Evolutionary conservation across 1,140 invertebrate species (phyloP).

Genomic region (Sitophilus oryzae): DNA sequence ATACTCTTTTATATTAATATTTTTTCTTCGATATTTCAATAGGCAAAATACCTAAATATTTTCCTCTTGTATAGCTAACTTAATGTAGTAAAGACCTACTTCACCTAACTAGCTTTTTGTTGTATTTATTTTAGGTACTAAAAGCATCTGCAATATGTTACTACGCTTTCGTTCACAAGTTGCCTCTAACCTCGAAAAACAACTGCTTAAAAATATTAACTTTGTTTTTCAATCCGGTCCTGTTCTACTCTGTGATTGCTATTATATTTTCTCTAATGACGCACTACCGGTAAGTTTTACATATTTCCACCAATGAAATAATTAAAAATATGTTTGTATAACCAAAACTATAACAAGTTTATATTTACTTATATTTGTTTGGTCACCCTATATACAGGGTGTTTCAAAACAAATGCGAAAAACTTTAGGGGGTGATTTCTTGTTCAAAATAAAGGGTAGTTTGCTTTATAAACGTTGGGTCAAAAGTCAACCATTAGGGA

Average conservation of each 20-base stretch:
- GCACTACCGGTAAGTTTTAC: slow-evolving; percentile 38
- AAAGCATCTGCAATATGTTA: slow-evolving; percentile 41
- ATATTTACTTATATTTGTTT: background rate
- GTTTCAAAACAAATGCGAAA: too few species aligned
- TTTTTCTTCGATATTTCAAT: too few species aligned
- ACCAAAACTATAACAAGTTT: background rate
- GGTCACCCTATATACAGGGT: too few species aligned
- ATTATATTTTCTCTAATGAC: slow-evolving; percentile 43
- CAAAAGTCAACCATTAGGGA: too few species aligned
- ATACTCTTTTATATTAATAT: too few species aligned
- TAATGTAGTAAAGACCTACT: too few species aligned
- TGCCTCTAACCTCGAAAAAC: slow-evolving; percentile 35
- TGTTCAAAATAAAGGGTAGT: too few species aligned
- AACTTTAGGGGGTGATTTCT: too few species aligned
- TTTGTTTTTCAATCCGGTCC: slow-evolving; percentile 37
- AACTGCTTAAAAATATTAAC: slow-evolving; percentile 32
- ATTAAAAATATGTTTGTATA: slow-evolving; percentile 1
- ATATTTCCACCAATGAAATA: background rate
- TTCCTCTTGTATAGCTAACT: too few species aligned
- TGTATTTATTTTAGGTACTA: slow-evolving; percentile 39
- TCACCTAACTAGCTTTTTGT: background rate
- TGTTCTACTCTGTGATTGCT: slow-evolving; percentile 39
- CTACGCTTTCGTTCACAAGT: slow-evolving; percentile 41
- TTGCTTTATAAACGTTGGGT: too few species aligned
- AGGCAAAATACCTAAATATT: too few species aligned